Evolutionary conservation across 23 tunicate genomes (phyloP).

Genomic region (Diplosoma virens): DNA sequence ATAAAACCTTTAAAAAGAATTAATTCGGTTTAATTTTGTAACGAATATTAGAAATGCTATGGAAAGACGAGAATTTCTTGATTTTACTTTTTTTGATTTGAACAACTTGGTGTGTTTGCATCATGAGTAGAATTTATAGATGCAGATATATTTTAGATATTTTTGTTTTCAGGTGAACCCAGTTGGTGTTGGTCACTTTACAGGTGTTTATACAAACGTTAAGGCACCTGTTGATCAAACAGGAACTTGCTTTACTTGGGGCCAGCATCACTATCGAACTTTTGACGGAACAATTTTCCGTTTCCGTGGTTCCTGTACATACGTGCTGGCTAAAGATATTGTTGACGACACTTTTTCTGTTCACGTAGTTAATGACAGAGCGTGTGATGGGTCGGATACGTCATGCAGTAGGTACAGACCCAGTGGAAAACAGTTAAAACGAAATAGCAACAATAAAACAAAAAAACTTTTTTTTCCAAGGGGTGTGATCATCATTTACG

Average conservation of each 20-base stretch:
- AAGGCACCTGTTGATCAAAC: slow-evolving; percentile 93
- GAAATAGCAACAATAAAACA: not conserved
- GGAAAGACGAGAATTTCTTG: no score
- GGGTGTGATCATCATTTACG: slow-evolving; percentile 74
- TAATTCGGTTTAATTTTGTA: no score
- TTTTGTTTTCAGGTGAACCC: slow-evolving; percentile 64
- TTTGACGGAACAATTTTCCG: slow-evolving; percentile 92
- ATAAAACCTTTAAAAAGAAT: no score
- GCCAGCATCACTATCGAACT: slow-evolving; percentile 99
- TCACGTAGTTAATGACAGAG: slow-evolving; percentile 82
- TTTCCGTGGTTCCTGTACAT: slow-evolving; percentile 84
- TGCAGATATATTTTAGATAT: no score
- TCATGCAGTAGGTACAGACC: slow-evolving; percentile 75
- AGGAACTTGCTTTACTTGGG: slow-evolving; percentile 99
- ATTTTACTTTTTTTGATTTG: no score
- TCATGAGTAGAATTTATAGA: no score
- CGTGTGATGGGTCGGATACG: slow-evolving; percentile 74
- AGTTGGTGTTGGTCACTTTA: slow-evolving; percentile 86
- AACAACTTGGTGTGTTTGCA: no score
- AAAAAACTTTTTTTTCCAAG: slow-evolving; percentile 5
- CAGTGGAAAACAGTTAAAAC: not conserved
- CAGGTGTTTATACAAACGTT: slow-evolving; percentile 90
- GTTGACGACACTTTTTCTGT: slow-evolving; percentile 69
- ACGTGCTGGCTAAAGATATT: slow-evolving; percentile 85
- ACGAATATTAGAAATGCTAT: no score